Evolutionary conservation across 2,888 invertebrate species (phyloP).

Genomic region (Chrysolina americana): DNA sequence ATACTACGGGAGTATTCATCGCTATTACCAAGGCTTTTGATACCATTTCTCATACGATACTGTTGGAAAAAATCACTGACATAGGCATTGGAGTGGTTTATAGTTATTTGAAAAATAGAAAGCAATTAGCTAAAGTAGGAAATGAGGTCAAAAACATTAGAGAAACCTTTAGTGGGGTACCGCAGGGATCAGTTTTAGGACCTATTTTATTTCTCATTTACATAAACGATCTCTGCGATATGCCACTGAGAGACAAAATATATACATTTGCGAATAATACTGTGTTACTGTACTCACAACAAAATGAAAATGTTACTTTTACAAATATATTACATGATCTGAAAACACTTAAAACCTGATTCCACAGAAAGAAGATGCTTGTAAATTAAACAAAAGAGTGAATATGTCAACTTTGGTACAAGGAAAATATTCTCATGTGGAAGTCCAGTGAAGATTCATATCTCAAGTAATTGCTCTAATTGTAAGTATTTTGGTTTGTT

Average conservation of each 20-base stretch:
- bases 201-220: background rate
- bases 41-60: no score
- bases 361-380: constrained; percentile 4
- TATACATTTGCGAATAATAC: background rate
- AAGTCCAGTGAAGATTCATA: background rate
- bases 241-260: background rate
- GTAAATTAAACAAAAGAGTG: background rate
- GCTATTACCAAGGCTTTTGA: no score
- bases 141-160: no score
- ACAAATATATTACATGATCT: no score
- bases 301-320: background rate
- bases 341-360: no score
- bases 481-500: background rate
- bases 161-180: background rate
- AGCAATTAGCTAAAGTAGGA: no score
- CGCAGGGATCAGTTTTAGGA: background rate
- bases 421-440: background rate
- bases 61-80: no score
- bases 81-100: no score
- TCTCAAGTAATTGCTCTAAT: background rate
- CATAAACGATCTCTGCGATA: background rate
- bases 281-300: background rate
- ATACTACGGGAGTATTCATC: background rate
- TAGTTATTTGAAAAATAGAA: no score
- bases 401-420: constrained; percentile 5